Evolutionary conservation across 2,888 invertebrate species (phyloP).

Genomic region (Stictocephala bisonia): DNA sequence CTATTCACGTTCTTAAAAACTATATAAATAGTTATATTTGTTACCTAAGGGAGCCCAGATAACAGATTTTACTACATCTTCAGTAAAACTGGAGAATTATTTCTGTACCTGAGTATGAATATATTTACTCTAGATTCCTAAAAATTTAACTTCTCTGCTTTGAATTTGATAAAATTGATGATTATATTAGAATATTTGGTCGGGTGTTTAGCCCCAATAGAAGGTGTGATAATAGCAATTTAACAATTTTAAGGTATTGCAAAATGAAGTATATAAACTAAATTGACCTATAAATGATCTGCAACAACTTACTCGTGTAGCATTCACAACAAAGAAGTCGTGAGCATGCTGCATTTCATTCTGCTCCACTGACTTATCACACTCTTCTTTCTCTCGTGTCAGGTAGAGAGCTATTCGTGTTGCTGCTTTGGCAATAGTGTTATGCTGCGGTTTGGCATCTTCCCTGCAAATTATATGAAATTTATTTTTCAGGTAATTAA

Average conservation of each 20-base stretch:
- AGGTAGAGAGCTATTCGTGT: constrained; percentile 65
- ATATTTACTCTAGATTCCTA: too few species aligned
- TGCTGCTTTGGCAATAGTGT: constrained; percentile 57
- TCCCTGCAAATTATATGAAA: not conserved
- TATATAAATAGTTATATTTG: too few species aligned
- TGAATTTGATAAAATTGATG: too few species aligned
- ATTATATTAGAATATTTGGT: too few species aligned
- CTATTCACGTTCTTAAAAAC: too few species aligned
- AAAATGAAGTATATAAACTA: not conserved
- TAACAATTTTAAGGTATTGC: not conserved
- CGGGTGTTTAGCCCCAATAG: too few species aligned
- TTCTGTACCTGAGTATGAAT: too few species aligned
- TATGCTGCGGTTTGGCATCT: constrained; percentile 17
- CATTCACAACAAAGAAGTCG: constrained; percentile 71
- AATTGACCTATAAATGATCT: not conserved
- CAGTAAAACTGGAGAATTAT: too few species aligned
- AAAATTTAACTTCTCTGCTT: too few species aligned
- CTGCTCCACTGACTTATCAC: constrained; percentile 62
- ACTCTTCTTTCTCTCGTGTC: constrained; percentile 65
- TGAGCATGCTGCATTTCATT: constrained; percentile 68
- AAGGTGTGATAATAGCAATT: too few species aligned
- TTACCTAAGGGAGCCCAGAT: too few species aligned
- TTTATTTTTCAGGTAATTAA: not conserved
- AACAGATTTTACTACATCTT: too few species aligned
- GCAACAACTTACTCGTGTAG: constrained; percentile 63